Evolutionary conservation across 1,140 invertebrate species (phyloP), one percentile per base, ranked within the genome.

Genomic region (Drosophila carrolli): DNA sequence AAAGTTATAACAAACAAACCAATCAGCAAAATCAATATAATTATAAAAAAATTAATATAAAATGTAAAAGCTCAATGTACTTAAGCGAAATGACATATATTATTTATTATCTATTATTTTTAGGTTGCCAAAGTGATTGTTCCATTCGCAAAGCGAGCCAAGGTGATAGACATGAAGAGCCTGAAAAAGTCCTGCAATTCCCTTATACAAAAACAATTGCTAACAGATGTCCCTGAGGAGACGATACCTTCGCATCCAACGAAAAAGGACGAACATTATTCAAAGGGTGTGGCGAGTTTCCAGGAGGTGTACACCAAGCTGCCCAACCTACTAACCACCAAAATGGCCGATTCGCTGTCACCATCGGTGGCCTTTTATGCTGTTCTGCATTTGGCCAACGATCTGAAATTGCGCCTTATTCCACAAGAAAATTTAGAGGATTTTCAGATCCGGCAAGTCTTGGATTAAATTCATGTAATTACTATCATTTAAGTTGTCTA

Each of bases 381-480:
- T 6, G 91, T 97, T 8, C 92, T 97, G 1, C 96, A 97, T 93
- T 92, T 97, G 71, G 95, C 95, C 23, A 97, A 97, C 92, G 96
- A 97, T 89, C 94, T 95, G 57, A 83, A 88, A 54, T 65, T 92
- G 29, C 79, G 91, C 4, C 68, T 92, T 7, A 84, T 91, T 55
- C 81, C 78, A 6, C 79, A 92, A 35, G 48, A 79, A 13, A 65
- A 92, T 66, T 65, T 88, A 11, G 71, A 90, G 14, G 79, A 91
- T 56, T 91, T 92, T 57, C 47, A 81, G 74, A 91, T 92, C 48
- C 75, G 91, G 38, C 88, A 92, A 83, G 70, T 91, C n/a, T 19
- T 61, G 16, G 80, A 90, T 13, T 59, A 48, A 40, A 10, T 10
- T 41, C 4, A 4, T 56, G 13, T n/a, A 14, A 14, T 27, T 14